A percentile compares a stretch with the other conserved stretches of the same genome.
Evolutionary conservation across 2,113 vertebrate genomes (phyloP).

Genomic region (Lycocorax pyrrhopterus): DNA sequence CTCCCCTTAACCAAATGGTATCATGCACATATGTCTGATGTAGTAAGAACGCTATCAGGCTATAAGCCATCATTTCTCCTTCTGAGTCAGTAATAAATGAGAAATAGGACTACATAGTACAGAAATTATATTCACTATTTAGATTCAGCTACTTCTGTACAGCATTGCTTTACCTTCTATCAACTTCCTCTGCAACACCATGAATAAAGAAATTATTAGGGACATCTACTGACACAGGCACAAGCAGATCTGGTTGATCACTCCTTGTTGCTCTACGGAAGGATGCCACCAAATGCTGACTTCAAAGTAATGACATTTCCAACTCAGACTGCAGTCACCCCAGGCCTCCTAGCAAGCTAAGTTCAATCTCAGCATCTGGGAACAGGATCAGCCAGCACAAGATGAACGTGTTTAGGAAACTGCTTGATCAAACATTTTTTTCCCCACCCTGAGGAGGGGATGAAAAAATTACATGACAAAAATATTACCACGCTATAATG

Average conservation of each 20-base stretch:
- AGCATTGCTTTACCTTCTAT: neutral
- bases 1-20: neutral
- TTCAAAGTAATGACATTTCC: neutral
- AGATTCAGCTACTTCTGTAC: neutral
- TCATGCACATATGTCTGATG: neutral
- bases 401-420: neutral
- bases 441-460: neutral
- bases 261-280: neutral
- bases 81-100: neutral
- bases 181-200: neutral
- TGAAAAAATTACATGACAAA: neutral
- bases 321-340: rapidly evolving
- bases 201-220: neutral
- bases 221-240: neutral
- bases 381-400: neutral
- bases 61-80: neutral
- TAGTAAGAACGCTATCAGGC: neutral
- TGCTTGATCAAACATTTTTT: neutral
- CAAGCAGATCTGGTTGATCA: rapidly evolving
- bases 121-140: neutral
- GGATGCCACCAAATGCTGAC: neutral
- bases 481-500: neutral
- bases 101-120: neutral
- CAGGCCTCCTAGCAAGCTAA: neutral
- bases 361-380: neutral